phyloP scores from a whole-genome alignment of 2,113 vertebrate genomes.

The Oxyura jamaicensis region DNA sequence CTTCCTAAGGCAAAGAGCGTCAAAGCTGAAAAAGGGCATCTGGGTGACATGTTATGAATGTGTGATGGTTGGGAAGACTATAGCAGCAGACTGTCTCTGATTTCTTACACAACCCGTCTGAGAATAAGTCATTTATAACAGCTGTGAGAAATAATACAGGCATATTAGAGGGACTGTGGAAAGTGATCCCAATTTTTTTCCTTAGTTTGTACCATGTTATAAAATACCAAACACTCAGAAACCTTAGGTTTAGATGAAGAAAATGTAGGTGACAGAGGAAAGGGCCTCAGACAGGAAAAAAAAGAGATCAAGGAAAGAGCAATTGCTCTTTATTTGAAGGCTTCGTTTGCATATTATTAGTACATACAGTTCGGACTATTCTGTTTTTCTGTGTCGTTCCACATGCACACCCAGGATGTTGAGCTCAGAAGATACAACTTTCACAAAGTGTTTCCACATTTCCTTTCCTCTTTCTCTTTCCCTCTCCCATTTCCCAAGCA shows the following conservation, averaged over 20 bases:
- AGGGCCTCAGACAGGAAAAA: neutral
- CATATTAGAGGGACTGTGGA: neutral
- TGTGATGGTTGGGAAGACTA: neutral
- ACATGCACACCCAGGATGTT: accelerated
- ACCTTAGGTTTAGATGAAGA: neutral
- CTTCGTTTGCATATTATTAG: neutral
- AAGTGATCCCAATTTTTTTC: neutral
- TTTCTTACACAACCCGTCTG: neutral
- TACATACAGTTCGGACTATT: neutral
- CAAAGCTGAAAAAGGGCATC: neutral
- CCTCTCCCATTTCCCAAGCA: neutral
- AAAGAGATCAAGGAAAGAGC: neutral
- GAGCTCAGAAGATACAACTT: neutral
- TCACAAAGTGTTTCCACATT: neutral
- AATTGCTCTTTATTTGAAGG: neutral
- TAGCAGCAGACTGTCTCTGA: neutral
- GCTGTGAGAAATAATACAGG: neutral
- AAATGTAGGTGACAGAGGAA: neutral
- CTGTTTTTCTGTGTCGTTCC: neutral
- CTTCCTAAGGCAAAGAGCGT: neutral
- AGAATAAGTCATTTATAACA: neutral
- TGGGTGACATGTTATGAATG: neutral
- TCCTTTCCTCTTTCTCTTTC: neutral
- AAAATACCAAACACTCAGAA: neutral
- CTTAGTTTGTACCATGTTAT: neutral